Percentiles rank a stretch among this genome's conserved stretches.
phyloP scores from a whole-genome alignment of 2,113 vertebrate species.

The Procapra przewalskii region DNA sequence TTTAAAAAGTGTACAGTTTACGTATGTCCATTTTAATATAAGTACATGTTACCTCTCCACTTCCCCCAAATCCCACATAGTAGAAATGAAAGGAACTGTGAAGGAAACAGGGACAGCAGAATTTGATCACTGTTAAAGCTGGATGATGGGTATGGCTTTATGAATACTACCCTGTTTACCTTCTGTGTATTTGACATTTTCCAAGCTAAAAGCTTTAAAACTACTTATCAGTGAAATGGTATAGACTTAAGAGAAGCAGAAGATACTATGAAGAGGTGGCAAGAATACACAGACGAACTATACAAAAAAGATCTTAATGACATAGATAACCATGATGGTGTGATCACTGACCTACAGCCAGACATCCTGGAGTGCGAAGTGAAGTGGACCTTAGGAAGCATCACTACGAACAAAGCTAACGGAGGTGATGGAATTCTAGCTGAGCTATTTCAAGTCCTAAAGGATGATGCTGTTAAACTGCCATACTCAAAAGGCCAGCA shows the following conservation, averaged over 20 bases:
- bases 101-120: not conserved
- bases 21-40: not conserved
- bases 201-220: slow-evolving; percentile 5
- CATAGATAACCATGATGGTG: not conserved
- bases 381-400: not conserved
- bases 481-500: not conserved
- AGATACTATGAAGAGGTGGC: not conserved
- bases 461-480: not conserved
- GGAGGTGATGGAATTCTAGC: not conserved
- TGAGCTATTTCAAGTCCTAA: not conserved
- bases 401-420: not conserved
- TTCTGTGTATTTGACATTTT: not conserved
- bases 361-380: not conserved
- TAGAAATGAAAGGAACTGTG: not conserved
- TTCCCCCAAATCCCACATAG: not conserved
- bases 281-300: not conserved
- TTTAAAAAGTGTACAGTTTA: not conserved
- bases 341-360: not conserved
- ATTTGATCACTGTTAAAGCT: not conserved
- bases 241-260: not conserved
- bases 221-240: not conserved
- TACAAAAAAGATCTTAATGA: not conserved
- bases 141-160: not conserved
- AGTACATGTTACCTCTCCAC: not conserved
- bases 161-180: not conserved